A percentile compares a stretch with the other conserved stretches of the same genome.
These are phyloP conservation scores for Cataglyphis livida DNA, from an alignment of 2,888 invertebrate genomes.

Conservation along the genomic window DNA sequence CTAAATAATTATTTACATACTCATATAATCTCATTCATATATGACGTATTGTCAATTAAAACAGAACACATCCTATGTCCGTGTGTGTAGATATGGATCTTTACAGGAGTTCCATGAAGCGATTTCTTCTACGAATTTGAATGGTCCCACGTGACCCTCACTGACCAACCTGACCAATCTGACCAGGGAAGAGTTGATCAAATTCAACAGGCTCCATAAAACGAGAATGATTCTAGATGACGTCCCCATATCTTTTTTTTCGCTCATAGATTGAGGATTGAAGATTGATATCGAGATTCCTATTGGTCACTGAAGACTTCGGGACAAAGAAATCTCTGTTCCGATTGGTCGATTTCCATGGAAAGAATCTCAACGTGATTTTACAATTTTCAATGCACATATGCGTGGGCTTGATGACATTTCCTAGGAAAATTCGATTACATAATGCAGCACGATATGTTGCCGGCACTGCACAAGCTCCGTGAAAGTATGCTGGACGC, in stretches of 20 bases:
- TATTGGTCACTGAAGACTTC: background rate
- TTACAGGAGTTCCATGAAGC: background rate
- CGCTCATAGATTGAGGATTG: background rate
- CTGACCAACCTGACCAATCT: too few species aligned
- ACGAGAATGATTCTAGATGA: background rate
- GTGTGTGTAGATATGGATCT: background rate
- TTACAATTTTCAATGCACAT: background rate
- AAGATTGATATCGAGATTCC: background rate
- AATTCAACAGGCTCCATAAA: background rate
- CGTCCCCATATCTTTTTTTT: background rate
- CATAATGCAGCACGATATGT: background rate
- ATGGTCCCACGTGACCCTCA: too few species aligned
- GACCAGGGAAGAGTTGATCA: too few species aligned
- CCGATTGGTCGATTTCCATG: background rate
- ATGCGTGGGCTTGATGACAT: background rate
- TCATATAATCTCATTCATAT: background rate
- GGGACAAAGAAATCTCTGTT: background rate
- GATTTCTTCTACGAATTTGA: too few species aligned
- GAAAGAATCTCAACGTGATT: background rate
- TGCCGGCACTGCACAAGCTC: background rate
- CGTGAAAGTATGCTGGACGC: slow-evolving; percentile 12
- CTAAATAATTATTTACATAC: background rate
- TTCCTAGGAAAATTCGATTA: background rate
- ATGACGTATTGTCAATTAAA: background rate
- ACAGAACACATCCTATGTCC: background rate